A percentile compares a stretch with the other conserved stretches of the same genome.
phyloP scores from a whole-genome alignment of 2,113 vertebrate species.

The Spermophilus dauricus region DNA sequence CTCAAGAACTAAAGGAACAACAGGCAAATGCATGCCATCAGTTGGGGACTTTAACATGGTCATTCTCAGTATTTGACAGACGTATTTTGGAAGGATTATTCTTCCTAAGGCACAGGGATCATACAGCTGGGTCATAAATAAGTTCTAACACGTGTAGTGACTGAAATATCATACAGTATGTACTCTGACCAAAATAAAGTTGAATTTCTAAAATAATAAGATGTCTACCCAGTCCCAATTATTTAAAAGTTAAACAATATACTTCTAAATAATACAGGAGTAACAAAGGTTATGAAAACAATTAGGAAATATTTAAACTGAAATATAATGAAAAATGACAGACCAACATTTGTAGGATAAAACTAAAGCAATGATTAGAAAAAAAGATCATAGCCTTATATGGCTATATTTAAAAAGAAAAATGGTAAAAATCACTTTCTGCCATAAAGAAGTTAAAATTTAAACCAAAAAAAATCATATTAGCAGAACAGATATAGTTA shows the following conservation, averaged over 20 bases:
- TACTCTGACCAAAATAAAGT: background rate
- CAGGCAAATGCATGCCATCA: background rate
- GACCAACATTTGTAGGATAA: background rate
- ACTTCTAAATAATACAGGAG: background rate
- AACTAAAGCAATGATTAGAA: background rate
- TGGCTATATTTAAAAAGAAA: conserved; percentile 20
- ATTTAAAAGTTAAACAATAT: conserved; percentile 33
- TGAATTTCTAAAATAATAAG: conserved; percentile 42
- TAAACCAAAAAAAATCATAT: background rate
- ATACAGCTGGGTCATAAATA: background rate
- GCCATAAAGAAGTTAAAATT: background rate
- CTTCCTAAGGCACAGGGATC: background rate
- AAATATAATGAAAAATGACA: background rate
- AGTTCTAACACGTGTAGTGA: background rate
- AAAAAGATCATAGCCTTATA: background rate
- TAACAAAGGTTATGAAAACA: background rate
- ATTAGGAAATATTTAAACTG: conserved; percentile 26
- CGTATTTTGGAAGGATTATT: background rate
- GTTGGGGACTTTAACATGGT: background rate
- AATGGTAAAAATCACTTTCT: background rate
- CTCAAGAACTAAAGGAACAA: background rate
- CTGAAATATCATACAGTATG: background rate
- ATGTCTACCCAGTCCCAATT: background rate
- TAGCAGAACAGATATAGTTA: background rate
- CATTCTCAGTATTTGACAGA: background rate